Conservation (phyloP, 2,113 vertebrate genomes). For the Proteles cristata region DNA sequence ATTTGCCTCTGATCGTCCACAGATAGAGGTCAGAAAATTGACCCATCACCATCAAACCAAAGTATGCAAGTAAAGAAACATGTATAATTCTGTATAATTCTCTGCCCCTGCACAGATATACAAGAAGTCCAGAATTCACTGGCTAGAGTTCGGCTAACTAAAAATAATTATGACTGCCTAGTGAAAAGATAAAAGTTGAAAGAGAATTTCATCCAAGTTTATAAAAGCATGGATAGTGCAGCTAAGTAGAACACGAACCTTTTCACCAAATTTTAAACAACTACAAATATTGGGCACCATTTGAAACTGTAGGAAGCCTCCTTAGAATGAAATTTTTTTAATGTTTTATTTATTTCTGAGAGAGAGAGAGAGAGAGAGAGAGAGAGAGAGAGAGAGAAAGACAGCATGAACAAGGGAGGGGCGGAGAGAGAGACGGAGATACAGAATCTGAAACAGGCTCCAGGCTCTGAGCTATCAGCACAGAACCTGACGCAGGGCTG, state of each 20-base stretch:
- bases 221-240: not conserved
- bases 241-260: not conserved
- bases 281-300: not conserved
- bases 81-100: not conserved
- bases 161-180: conserved; percentile 9
- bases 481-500: no score
- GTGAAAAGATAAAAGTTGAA: not conserved
- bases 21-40: not conserved
- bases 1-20: not conserved
- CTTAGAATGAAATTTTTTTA: not conserved
- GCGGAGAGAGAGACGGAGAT: no score
- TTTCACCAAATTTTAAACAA: not conserved
- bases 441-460: no score
- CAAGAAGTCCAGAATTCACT: not conserved
- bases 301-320: not conserved
- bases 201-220: not conserved
- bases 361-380: no score
- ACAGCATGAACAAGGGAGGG: no score
- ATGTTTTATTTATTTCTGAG: no score
- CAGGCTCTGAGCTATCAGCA: no score
- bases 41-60: not conserved
- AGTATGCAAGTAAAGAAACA: not conserved
- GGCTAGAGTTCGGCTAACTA: not conserved
- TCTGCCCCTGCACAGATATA: not conserved
- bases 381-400: no score